Conservation (phyloP, 2,113 vertebrate species). For the Elaphurus davidianus region DNA sequence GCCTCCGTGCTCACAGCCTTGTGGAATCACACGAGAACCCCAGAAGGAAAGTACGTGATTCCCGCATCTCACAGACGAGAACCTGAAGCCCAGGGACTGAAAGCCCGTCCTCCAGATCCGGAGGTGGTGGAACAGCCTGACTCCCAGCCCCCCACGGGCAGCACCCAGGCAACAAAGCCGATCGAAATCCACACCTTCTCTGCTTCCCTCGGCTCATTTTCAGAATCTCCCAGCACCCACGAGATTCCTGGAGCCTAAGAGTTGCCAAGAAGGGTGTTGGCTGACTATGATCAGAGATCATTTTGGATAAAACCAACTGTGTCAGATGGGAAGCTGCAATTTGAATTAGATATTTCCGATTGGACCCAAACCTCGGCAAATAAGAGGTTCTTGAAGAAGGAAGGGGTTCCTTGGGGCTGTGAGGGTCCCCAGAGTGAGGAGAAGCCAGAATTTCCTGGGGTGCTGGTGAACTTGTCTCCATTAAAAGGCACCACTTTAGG, state of each 20-base stretch:
- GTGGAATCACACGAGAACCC: neutral
- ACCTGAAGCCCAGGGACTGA: neutral
- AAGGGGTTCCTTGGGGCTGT: neutral
- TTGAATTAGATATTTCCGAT: neutral
- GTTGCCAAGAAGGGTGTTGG: neutral
- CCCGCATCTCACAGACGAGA: neutral
- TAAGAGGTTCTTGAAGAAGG: neutral
- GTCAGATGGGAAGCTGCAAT: neutral
- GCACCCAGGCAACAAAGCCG: neutral
- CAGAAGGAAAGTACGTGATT: neutral
- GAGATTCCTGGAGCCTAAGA: neutral
- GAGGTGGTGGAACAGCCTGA: neutral
- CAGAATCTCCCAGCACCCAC: rapidly evolving
- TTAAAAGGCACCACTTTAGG: neutral
- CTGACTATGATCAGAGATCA: neutral
- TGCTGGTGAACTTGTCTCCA: rapidly evolving
- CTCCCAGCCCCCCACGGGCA: neutral
- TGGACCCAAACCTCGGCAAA: neutral
- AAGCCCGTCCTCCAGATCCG: rapidly evolving
- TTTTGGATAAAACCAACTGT: neutral
- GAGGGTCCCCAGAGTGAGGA: neutral
- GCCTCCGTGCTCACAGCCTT: neutral
- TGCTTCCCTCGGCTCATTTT: neutral
- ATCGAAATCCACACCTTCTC: rapidly evolving
- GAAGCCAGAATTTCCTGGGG: rapidly evolving